phyloP scores from a whole-genome alignment of 2,888 invertebrate species.

The Tetheella fluctuosa region DNA sequence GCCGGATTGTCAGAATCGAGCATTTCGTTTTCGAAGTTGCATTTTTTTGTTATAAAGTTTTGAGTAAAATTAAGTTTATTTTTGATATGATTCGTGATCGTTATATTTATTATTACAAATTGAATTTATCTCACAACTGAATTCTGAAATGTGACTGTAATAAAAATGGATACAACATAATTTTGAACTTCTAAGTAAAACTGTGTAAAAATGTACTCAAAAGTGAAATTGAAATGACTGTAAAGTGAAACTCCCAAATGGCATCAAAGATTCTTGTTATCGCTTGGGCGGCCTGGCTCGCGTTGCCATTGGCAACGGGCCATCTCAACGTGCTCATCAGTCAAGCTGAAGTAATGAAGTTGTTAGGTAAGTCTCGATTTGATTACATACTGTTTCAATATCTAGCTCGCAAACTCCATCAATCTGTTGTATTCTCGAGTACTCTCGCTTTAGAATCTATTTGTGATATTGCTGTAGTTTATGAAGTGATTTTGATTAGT shows the following conservation, averaged over 20 bases:
- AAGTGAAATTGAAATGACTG: slow-evolving; percentile 72
- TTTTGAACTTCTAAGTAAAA: slow-evolving; percentile 22
- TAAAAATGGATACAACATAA: slow-evolving; percentile 54
- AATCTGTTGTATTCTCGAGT: slow-evolving; percentile 17
- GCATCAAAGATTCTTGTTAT: slow-evolving; percentile 68
- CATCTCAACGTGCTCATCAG: slow-evolving; percentile 92
- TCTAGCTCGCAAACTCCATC: slow-evolving; percentile 29
- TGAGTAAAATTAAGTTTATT: neutral
- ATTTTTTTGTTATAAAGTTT: neutral
- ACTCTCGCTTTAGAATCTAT: neutral
- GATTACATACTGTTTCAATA: slow-evolving; percentile 41
- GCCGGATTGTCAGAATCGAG: neutral
- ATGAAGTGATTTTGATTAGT: slow-evolving; percentile 8
- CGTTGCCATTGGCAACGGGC: slow-evolving; percentile 85
- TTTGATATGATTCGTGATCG: neutral
- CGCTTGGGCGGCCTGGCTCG: slow-evolving; percentile 73
- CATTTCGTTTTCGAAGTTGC: slow-evolving; percentile 1
- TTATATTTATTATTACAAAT: neutral
- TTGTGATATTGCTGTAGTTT: neutral
- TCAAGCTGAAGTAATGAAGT: slow-evolving; percentile 91
- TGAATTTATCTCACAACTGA: too few species aligned
- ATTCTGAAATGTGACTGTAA: neutral
- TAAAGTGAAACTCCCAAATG: slow-evolving; percentile 64
- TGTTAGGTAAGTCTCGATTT: slow-evolving; percentile 86
- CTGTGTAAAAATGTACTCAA: slow-evolving; percentile 60